These are phyloP conservation scores for Mactromeris polynyma DNA, from an alignment of 2,888 invertebrate species.

Conservation along the genomic window DNA sequence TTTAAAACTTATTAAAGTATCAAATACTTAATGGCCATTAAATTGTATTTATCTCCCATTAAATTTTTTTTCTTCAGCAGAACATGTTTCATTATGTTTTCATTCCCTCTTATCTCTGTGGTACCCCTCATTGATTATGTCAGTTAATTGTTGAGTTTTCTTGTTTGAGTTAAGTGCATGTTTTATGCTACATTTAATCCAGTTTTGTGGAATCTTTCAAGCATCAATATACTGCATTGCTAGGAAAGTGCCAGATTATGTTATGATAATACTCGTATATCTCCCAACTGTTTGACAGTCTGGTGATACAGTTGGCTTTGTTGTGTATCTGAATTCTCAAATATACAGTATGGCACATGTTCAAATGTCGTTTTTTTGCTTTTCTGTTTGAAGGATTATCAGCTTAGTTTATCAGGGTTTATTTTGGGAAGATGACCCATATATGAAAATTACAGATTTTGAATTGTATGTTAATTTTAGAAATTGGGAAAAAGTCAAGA, in stretches of 20 bases:
- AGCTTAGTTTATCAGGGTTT: background rate
- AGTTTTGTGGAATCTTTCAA: background rate
- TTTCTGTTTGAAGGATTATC: background rate
- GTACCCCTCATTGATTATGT: too few relatives aligned
- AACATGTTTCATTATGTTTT: too few relatives aligned
- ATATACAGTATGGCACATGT: background rate
- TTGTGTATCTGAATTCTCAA: background rate
- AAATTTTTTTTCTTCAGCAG: too few relatives aligned
- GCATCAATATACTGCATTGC: background rate
- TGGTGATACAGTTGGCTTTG: background rate
- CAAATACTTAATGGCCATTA: too few relatives aligned
- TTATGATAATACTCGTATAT: background rate
- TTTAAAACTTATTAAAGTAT: too few relatives aligned
- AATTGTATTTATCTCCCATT: too few relatives aligned
- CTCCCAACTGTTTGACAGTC: background rate
- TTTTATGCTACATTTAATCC: background rate
- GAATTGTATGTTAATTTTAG: too few relatives aligned
- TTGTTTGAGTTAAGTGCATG: background rate
- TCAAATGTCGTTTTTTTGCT: background rate
- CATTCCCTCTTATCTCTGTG: too few relatives aligned
- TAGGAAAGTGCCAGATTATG: background rate
- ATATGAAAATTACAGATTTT: too few relatives aligned
- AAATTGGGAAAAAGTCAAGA: too few relatives aligned
- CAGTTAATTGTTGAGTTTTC: background rate
- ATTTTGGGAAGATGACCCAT: background rate